Evolutionary conservation across 2,888 invertebrate species (phyloP), one percentile per base, ranked within the genome.

Genomic region (Clunio marinus): DNA sequence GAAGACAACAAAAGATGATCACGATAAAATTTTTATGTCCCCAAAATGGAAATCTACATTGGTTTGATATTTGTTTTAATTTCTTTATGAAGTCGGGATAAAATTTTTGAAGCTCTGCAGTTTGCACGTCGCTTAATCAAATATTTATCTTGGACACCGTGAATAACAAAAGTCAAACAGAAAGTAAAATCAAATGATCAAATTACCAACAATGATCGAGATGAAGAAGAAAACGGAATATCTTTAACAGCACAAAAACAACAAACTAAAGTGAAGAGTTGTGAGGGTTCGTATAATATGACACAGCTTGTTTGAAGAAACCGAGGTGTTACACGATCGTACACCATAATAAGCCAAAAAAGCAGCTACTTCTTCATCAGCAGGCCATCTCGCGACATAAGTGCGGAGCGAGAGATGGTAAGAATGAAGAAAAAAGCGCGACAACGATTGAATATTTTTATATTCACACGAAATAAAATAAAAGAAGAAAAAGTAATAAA

Each of bases 311-410:
- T 46, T 10, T n/a, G 8, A 27, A 35, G 25, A 15, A 32, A 17
- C 35, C n/a, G 28, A 59, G 37, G 60, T 60, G 60, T 60, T 60
- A 60, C 22, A 60, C 60, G 37, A 51, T 51, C 51, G 22, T 51
- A 7, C 20, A 22, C 63, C 63, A 63, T 63, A 63, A 63, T 46
- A 63, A 63, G 63, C 27, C 17, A 63, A n/a, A n/a, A n/a, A 63
- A 63, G 37, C 37, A 41, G 41, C 45, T 10, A 63, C 45, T 63
- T 63, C 46, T 63, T 45, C 15, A 27, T 7, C 51, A n/a, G n/a
- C n/a, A 51, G 51, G 27, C 27, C 25, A n/a, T n/a, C n/a, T n/a
- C n/a, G n/a, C n/a, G n/a, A n/a, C n/a, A n/a, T n/a, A n/a, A n/a
- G n/a, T n/a, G 58, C 22, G 25, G n/a, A 37, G 41, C 37, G 41